Percentiles rank a stretch among this genome's conserved stretches.
These are phyloP conservation scores for Pseudomyrmex pallidus DNA, from an alignment of 1,140 invertebrate genomes.

Conservation along the genomic window DNA sequence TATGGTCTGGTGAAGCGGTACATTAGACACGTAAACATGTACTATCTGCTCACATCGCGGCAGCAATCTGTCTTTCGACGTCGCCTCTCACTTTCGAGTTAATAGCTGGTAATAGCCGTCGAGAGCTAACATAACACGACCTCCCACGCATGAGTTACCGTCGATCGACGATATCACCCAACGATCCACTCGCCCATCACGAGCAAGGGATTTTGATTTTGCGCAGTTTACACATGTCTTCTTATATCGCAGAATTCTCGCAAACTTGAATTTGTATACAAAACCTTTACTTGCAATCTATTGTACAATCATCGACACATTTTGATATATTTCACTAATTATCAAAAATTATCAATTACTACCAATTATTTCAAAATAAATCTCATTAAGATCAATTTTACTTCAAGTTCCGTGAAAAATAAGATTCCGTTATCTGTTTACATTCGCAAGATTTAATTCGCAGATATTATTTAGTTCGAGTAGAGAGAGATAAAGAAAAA, in stretches of 20 bases:
- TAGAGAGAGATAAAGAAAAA: not conserved
- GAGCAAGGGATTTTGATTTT: constrained; percentile 35
- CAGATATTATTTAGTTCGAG: not conserved
- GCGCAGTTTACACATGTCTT: not conserved
- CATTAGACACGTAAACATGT: constrained; percentile 79
- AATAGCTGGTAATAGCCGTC: constrained; percentile 75
- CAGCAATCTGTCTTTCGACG: constrained; percentile 73
- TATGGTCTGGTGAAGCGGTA: constrained; percentile 68
- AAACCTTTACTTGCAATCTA: not conserved
- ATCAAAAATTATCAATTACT: not conserved
- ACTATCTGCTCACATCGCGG: constrained; percentile 71
- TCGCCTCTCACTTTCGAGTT: constrained; percentile 64
- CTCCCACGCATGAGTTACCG: constrained; percentile 56
- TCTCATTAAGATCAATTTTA: not conserved
- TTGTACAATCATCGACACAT: not conserved
- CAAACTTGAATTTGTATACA: not conserved
- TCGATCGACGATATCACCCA: constrained; percentile 54
- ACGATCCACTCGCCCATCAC: constrained; percentile 27
- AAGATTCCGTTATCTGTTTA: constrained; percentile 7
- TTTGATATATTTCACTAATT: constrained; percentile 1
- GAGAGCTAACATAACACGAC: constrained; percentile 72
- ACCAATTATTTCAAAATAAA: not conserved
- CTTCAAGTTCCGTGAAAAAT: not conserved
- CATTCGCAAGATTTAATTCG: not conserved
- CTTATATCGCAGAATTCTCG: not conserved